Base-by-base conservation (phyloP, 2,113 vertebrate genomes). In the Grammomys dolichurus region DNA sequence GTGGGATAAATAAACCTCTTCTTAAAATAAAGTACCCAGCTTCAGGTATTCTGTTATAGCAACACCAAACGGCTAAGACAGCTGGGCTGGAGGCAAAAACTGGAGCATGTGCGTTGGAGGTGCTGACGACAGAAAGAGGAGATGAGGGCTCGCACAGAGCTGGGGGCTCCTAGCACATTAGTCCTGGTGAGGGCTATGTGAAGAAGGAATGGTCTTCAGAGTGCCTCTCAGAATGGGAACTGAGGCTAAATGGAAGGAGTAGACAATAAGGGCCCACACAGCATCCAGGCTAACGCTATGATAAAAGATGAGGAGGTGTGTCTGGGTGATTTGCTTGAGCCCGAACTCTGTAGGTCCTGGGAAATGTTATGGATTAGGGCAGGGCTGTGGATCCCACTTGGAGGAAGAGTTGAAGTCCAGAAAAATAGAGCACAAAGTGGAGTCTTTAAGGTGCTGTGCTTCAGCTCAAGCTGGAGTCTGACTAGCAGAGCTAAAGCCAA, bases 351-450 rank as follows among this genome's bases (percentile, higher is more conserved):
- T 1, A n/a, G 80, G 28, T 33, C 28, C 1, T 63, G 31, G 69
- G 14, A 85, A 28, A 63, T 7, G 69, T 63, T 43, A 43, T 31
- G 11, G 67, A 43, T 43, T 28, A 7, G 40, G 12, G 7, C 46
- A 7, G 3, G 58, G 3, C 26, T 70, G 0, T 2, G 19, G 1
- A 43, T 24, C n/a, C 5, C 5, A 8, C 63, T 13, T n/a, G 73
- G 63, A 56, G 92, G n/a, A 63, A 9, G 26, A 67, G 36, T 13
- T 5, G 70, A 76, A 40, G 43, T n/a, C 20, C 33, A 87, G 81
- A 51, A 63, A 36, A 73, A 46, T 16, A 46, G n/a, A 72, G 17
- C 14, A 4, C 1, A 7, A 78, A 54, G 75, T 31, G 9, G n/a
- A 5, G 10, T 28, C 48, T 26, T 1, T 7, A 40, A 77, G 73